Evolutionary conservation across 2,888 invertebrate species (phyloP).

Genomic region (Andrena marginata): DNA sequence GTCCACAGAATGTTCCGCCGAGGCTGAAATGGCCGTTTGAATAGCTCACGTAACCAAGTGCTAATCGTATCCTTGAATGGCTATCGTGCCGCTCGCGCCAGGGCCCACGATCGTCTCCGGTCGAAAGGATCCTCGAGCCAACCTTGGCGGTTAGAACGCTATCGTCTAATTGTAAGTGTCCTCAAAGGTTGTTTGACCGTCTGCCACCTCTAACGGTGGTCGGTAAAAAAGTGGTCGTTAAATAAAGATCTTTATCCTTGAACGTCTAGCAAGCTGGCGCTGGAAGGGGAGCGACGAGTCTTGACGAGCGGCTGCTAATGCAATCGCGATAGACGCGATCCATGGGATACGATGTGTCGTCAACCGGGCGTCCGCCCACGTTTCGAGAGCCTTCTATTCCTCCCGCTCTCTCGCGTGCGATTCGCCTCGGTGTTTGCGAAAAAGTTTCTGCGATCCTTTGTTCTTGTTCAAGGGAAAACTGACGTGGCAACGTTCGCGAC

Average conservation of each 20-base stretch:
- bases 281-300: slow-evolving; percentile 20
- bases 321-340: slow-evolving; percentile 32
- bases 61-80: slow-evolving; percentile 18
- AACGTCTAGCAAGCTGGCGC: slow-evolving; percentile 44
- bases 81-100: neutral
- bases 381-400: neutral
- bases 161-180: slow-evolving; percentile 47
- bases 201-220: slow-evolving; percentile 83
- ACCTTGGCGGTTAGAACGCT: slow-evolving; percentile 41
- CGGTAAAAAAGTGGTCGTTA: slow-evolving; percentile 54
- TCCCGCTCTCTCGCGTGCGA: neutral
- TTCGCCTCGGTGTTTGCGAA: neutral
- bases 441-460: neutral
- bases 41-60: neutral
- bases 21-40: neutral
- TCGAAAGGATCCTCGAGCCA: neutral
- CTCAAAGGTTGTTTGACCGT: slow-evolving; percentile 75
- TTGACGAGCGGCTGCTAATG: slow-evolving; percentile 28
- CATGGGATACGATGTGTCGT: neutral
- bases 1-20: neutral
- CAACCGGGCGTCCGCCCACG: neutral
- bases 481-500: neutral
- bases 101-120: slow-evolving; percentile 6
- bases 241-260: slow-evolving; percentile 64
- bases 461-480: neutral